These are phyloP conservation scores for Neoseiulus cucumeris DNA, from an alignment of 1,140 invertebrate genomes.

Conservation along the genomic window DNA sequence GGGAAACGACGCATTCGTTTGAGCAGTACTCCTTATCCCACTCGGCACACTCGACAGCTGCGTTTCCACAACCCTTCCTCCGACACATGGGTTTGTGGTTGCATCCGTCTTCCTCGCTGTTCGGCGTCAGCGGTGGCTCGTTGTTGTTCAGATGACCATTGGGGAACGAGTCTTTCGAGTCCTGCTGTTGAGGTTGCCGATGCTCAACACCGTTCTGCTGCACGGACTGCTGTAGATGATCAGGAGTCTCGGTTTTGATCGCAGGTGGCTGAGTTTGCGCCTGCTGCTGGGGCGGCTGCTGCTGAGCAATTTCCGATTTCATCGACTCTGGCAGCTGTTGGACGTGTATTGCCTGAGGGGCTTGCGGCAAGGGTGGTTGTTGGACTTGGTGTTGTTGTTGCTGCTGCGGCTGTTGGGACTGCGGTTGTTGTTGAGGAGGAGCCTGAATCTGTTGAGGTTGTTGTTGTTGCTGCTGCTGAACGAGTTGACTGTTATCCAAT, in stretches of 20 bases:
- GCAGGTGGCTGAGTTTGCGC: slow-evolving; percentile 26
- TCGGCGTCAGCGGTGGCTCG: not conserved
- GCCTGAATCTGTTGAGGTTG: slow-evolving; percentile 28
- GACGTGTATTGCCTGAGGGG: slow-evolving; percentile 15
- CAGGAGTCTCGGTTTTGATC: slow-evolving; percentile 30
- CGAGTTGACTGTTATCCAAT: slow-evolving; percentile 12
- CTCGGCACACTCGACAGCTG: slow-evolving; percentile 68
- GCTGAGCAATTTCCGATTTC: slow-evolving; percentile 26
- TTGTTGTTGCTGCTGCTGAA: slow-evolving; percentile 19
- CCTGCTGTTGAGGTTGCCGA: not conserved
- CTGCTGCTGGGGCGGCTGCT: slow-evolving; percentile 28
- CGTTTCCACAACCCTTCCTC: slow-evolving; percentile 70
- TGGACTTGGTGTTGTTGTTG: slow-evolving; percentile 28
- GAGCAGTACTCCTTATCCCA: slow-evolving; percentile 96
- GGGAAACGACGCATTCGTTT: slow-evolving; percentile 87
- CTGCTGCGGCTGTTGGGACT: slow-evolving; percentile 26
- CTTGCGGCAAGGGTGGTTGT: slow-evolving; percentile 16
- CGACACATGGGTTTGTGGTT: slow-evolving; percentile 37
- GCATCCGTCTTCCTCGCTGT: not conserved
- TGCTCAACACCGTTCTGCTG: not conserved
- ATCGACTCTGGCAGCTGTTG: slow-evolving; percentile 26
- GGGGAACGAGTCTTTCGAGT: not conserved
- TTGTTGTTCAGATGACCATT: not conserved
- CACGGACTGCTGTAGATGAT: not conserved
- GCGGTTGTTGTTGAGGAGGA: slow-evolving; percentile 30